Base-by-base conservation (phyloP, 92 coral and sea anemone species). In the Ricordea florida region DNA sequence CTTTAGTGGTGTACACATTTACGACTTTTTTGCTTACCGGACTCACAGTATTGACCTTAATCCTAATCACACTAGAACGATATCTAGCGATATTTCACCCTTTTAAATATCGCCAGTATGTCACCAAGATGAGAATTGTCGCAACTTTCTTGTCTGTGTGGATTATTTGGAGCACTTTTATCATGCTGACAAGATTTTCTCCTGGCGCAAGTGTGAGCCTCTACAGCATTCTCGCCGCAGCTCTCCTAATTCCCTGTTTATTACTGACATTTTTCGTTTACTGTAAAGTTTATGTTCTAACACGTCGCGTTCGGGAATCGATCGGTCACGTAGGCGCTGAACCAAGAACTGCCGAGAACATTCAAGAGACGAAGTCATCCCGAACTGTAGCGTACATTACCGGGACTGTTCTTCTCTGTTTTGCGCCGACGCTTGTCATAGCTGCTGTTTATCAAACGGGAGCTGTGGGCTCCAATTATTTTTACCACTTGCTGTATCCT, bases 51-150 rank as follows among this genome's bases (percentile, higher is more conserved):
- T 31, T 89, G 53, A 89, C 96, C 10, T 52, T 89, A 0, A 80
- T 78, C 10, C 34, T 89, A 8, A 89, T 89, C 13, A 85, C 96
- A 5, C 33, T 89, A 2, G 96, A 89, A 56, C 69, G 91, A 58
- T 81, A 85, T 28, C 69, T 89, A 7, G 96, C 88, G 8, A 89
- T 89, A 68, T 89, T 89, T 44, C 57, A 89, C 47, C 96, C 96
- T 7, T 81, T 55, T 50, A 89, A 76, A 59, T 89, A 89, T 53
- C 87, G 69, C 43, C 47, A 69, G 10, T 61, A 37, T 20, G 57
- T 89, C 24, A 89, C 96, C 11, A 66, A 49, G 29, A 29, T 43
- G 3, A 66, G 90, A 20, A 45, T 76, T 17, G 71, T 74, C 14
- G 10, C 60, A 5, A 26, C 55, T 6, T 68, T 89, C 63, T 61